Evolutionary conservation across 2,113 vertebrate genomes (phyloP), one percentile per base, ranked within the genome.

Genomic region (Atractosteus spatula): DNA sequence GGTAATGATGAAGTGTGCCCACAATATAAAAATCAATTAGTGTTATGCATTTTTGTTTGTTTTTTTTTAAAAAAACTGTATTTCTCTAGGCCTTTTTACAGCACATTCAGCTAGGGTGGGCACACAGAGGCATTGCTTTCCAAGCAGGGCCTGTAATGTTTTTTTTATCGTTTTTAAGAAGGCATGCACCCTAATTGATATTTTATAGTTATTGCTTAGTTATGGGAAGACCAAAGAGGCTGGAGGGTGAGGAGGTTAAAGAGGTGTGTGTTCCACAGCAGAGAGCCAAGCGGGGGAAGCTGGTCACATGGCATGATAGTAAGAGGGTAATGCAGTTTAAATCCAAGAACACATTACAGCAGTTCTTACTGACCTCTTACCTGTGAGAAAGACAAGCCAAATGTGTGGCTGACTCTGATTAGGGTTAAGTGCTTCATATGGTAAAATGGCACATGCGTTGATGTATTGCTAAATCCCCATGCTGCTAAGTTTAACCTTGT

Each of bases 381-480:
- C 66, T 55, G 11, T 55, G 47, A 74, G 75, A 77, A 70, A 64
- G 78, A 78, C 79, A 66, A 71, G 81, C 72, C 41, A 29, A 29
- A 75, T 81, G 65, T 81, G 80, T 85, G 87, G 82, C 83, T 88
- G 85, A 86, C 86, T 89, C 78, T 80, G 77, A 85, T 88, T 87
- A 84, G 47, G 47, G 47, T 51, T 51, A 51, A 51, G 84, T 81
- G 79, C 83, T 78, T 74, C 62, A 74, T 80, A 79, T 71, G 66
- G 79, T 79, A 79, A 80, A 83, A 79, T 82, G 76, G 86, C 82
- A 85, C 78, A 71, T 29, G 82, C 77, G 79, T 80, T 74, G 77
- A 66, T 74, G 70, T 63, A 74, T 68, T 55, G 51, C 66, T 13
- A 78, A 76, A 79, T 74, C 71, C 71, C 72, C 16, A 16, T 70